Base-by-base conservation (phyloP, 2,888 invertebrate genomes). In the Timema podura region DNA sequence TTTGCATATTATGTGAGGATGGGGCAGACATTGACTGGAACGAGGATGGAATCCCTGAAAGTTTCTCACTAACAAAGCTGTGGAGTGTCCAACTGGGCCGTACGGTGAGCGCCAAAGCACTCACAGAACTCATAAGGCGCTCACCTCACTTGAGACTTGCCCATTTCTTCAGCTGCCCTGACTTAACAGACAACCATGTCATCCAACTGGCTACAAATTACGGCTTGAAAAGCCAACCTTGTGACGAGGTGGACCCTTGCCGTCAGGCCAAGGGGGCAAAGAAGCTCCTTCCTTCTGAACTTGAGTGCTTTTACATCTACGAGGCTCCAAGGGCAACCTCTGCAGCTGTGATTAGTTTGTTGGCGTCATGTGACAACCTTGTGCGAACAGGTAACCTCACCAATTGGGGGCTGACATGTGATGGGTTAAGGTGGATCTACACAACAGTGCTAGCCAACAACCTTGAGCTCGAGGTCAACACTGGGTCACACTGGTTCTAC, bases 401-500 rank as follows among this genome's bases (percentile, higher is more conserved):
- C 7, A 82, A 81, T 71, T 82, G 82, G 81, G 80, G 79, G 9
- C 75, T 81, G 13, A 79, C 80, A 48, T 79, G 79, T 72, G 80
- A 81, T 16, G 80, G 80, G 44, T 77, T 81, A 1, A 74, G 76
- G 67, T 78, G 77, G 48, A 73, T 82, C 11, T 76, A 78, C 69
- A 76, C 76, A 48, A 79, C 79, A 6, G 72, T 81, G 9, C 76
- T 77, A 6, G 77, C 76, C 9, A 78, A 79, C 11, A 82, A 82
- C 75, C 76, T 81, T 15, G 79, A 81, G 51, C 76, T 82, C 44
- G 80, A 82, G 69, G 68, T 82, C 30, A 80, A 80, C 72, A 77
- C 80, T 9, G 81, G 81, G 11, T 79, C 81, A 5, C 82, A 82
- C 70, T 82, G 82, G 82, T 81, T 80, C 73, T 81, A 80, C 78